These are phyloP conservation scores for Toxotes lorentzi DNA, from an alignment of 2,797 vertebrate species.

Conservation along the genomic window DNA sequence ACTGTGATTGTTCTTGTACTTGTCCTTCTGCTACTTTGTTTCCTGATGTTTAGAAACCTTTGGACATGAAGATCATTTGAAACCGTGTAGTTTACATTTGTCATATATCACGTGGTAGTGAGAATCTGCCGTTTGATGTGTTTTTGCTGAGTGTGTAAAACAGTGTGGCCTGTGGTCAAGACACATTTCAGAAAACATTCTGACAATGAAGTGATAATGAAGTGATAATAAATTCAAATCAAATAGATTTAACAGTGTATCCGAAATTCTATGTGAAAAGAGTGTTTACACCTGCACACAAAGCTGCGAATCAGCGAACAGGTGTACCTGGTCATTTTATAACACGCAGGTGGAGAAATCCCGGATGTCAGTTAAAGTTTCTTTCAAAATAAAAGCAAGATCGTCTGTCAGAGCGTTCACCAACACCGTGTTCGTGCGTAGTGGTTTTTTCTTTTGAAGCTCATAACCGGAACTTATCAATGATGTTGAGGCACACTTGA, in stretches of 20 bases:
- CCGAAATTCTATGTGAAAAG: not conserved
- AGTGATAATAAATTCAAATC: not conserved
- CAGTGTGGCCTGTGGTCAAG: not conserved
- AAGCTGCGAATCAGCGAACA: slow-evolving; percentile 37
- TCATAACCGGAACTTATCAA: accelerated
- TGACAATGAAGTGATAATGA: not conserved
- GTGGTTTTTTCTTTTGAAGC: slow-evolving; percentile 26
- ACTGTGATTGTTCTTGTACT: not conserved
- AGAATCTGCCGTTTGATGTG: not conserved
- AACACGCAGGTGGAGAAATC: accelerated
- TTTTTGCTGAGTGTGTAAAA: not conserved
- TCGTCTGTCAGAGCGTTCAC: accelerated
- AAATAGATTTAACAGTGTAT: not conserved
- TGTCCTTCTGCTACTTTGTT: not conserved
- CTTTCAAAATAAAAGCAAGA: slow-evolving; percentile 52
- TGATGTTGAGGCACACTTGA: accelerated
- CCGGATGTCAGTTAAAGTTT: accelerated
- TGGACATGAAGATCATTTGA: not conserved
- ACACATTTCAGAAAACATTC: not conserved
- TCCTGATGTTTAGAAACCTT: not conserved
- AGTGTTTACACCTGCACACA: slow-evolving; percentile 23
- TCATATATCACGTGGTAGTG: too few species aligned
- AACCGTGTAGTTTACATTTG: too few species aligned
- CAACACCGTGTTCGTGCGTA: accelerated
- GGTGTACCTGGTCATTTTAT: slow-evolving; percentile 36